Percentiles rank a stretch among this genome's conserved stretches.
phyloP scores from a whole-genome alignment of 1,140 invertebrate species.

The Tetramorium alpestre region DNA sequence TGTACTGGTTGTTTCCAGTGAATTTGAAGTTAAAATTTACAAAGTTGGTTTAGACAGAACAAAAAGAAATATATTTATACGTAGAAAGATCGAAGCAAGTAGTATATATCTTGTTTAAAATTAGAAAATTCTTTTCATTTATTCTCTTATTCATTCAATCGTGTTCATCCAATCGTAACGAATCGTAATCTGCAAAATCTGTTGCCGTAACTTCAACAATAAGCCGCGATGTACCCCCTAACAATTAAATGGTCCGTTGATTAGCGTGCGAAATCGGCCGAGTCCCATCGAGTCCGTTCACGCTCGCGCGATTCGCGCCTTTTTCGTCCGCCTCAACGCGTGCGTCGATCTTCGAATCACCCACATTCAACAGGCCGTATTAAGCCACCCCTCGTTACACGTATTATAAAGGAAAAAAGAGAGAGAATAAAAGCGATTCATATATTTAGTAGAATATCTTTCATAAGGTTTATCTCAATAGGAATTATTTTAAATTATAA shows the following conservation, averaged over 20 bases:
- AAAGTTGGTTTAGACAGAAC: not conserved
- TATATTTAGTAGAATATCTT: conserved; percentile 5
- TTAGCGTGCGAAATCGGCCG: conserved; percentile 69
- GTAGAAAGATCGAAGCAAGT: too few species aligned
- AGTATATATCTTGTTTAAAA: not conserved
- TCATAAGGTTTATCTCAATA: not conserved
- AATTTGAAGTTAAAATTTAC: not conserved
- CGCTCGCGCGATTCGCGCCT: conserved; percentile 58
- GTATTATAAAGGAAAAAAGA: conserved; percentile 14
- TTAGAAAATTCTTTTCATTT: not conserved
- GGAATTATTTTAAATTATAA: not conserved
- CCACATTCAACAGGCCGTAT: conserved; percentile 60
- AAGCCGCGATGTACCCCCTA: not conserved
- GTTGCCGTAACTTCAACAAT: conserved; percentile 35
- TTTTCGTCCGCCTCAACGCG: conserved; percentile 53
- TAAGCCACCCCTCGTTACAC: conserved; percentile 61
- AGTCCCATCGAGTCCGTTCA: conserved; percentile 50
- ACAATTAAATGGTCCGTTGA: conserved; percentile 64
- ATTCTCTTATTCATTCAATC: not conserved
- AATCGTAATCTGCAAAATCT: conserved; percentile 31
- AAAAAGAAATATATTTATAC: not conserved
- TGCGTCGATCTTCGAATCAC: conserved; percentile 57
- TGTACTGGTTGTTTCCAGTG: not conserved
- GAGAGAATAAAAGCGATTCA: conserved; percentile 17
- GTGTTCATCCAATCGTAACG: not conserved